Evolutionary conservation across 2,113 vertebrate species (phyloP), one percentile per base, ranked within the genome.

Genomic region (Psilopsiagon aurifrons): DNA sequence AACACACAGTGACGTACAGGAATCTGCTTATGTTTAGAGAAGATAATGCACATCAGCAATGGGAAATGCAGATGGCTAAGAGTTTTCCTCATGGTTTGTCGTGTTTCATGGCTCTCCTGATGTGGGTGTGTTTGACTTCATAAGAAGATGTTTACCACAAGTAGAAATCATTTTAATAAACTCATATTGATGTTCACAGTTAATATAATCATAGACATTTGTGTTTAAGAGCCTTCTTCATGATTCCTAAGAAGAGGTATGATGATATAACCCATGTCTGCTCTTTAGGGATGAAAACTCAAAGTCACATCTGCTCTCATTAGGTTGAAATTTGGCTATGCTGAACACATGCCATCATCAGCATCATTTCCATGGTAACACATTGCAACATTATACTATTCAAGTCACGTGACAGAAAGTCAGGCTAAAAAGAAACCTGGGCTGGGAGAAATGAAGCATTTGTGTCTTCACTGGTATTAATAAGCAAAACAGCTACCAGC

Each of bases 401-500:
- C 66, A 51, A 79, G 66, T 76, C 92, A 73, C 84, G 83, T 89
- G 94, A 82, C 88, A 89, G 88, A 75, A 94, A 86, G 92, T 94
- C 88, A 94, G 92, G 54, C 77, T 92, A 83, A 95, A 95, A 93
- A 86, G 88, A 92, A 96, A 91, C 91, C 88, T 95, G 86, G 83
- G 41, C 88, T 90, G 64, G 55, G 49, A 96, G 82, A 85, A 83
- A 91, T 17, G 3, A 54, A 5, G 81, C 31, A 59, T 57, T 91
- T 51, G 28, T 92, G 84, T 97, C 96, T 96, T 79, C 29, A 20
- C 49, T 90, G 92, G 92, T 85, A 94, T 92, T 89, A 94, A 88
- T 83, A 92, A 96, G 79, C 88, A 95, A 84, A 96, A 76, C 66
- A 90, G 95, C 96, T 95, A 98, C 95, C 87, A 96, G 94, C 74